A percentile compares a stretch with the other conserved stretches of the same genome.
Conservation (phyloP, 2,888 invertebrate genomes). For the Hirtodrosophila trivittata region DNA sequence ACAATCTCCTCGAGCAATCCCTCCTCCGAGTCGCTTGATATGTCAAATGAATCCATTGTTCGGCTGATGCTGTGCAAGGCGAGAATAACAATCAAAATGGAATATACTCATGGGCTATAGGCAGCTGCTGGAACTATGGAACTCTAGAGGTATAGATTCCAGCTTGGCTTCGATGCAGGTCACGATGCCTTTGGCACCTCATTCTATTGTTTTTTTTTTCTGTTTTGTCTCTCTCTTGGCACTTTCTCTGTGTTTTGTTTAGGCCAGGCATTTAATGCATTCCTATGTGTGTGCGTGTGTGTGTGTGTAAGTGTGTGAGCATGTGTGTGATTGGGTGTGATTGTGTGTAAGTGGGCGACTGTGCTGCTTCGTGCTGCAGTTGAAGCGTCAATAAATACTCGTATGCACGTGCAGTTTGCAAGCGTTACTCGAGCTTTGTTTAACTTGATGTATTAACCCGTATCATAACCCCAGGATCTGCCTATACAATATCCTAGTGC, state of each 20-base stretch:
- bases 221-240: conserved; percentile 11
- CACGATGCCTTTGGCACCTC: conserved; percentile 42
- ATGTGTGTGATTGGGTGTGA: conserved; percentile 18
- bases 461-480: no score
- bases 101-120: conserved; percentile 5
- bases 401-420: conserved; percentile 36
- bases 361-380: conserved; percentile 36
- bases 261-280: conserved; percentile 24
- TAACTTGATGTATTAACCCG: not conserved
- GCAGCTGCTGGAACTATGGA: not conserved
- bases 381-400: conserved; percentile 45
- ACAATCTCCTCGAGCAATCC: conserved; percentile 84
- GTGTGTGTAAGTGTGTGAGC: conserved; percentile 11
- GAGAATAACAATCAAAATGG: conserved; percentile 47
- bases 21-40: conserved; percentile 84
- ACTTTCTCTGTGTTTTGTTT: conserved; percentile 19
- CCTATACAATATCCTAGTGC: no score
- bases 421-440: conserved; percentile 10
- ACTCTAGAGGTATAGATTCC: conserved; percentile 27
- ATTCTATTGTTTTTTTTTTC: conserved; percentile 32
- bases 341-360: conserved; percentile 13
- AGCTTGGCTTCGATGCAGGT: conserved; percentile 32
- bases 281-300: conserved; percentile 21
- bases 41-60: conserved; percentile 84
- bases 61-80: conserved; percentile 77